Evolutionary conservation across 2,113 vertebrate genomes (phyloP), one percentile per base, ranked within the genome.

Genomic region (Dicerorhinus sumatrensis): DNA sequence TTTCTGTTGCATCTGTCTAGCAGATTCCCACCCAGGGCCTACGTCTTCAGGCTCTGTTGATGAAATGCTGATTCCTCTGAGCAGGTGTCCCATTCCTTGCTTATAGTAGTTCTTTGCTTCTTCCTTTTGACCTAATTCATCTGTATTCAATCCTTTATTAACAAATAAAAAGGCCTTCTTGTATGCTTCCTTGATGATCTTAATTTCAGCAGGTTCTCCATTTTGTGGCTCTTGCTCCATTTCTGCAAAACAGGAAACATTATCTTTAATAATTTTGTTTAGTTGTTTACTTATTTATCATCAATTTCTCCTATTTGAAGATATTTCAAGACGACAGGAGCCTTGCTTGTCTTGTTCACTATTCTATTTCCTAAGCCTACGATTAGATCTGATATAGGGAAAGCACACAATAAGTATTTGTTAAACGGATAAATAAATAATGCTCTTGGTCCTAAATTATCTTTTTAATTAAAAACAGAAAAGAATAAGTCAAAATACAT

Each of bases 1-100:
- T 98, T 99, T 99, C 96, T 98, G 98, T 12, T 99, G 99, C 99
- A 99, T 99, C 98, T 99, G 99, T 76, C 99, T 98, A 51, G 99
- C 99, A 10, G 99, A 99, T 6, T 99, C 99, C 99, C 99, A 99
- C 63, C 98, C 98, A 72, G 98, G 87, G 5, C 99, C 99, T 0
- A 90, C 92, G 36, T 99, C 99, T 0, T 99, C 98, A 3, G 98
- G 98, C 2, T 99, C 99, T 5, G 94, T 87, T 0, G 99, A 98
- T 0, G 99, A 98, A 97, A 99, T 98, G 18, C 98, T 99, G 80
- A 99, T 86, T 81, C 99, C 99, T 96, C 98, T 98, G 85, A 99
- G 99, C 54, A 99, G 98, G 98, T 99, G 99, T 86, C 99, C 98
- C 33, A 99, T 98, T 14, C 99, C 99, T 97, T 98, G 99, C 82